A percentile compares a stretch with the other conserved stretches of the same genome.
These are phyloP conservation scores for Laspeyria flexula DNA, from an alignment of 2,888 invertebrate genomes.

Conservation along the genomic window DNA sequence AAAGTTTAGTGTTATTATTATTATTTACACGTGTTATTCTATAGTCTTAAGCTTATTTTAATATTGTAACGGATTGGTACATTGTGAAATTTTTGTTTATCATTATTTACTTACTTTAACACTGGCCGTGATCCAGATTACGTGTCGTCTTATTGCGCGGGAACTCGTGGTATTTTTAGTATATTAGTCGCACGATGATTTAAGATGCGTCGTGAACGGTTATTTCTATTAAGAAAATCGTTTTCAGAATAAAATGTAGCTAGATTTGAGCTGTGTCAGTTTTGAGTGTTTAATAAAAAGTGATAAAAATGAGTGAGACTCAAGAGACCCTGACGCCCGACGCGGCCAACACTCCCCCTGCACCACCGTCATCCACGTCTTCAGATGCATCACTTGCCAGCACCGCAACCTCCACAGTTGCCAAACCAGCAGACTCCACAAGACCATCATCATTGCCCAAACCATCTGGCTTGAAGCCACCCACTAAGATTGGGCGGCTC, in stretches of 20 bases:
- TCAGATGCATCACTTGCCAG: constrained; percentile 68
- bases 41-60: constrained; percentile 18
- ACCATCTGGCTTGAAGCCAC: constrained; percentile 88
- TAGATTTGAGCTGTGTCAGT: constrained; percentile 41
- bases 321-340: constrained; percentile 60
- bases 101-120: constrained; percentile 70
- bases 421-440: constrained; percentile 59
- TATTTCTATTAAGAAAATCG: constrained; percentile 44
- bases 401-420: constrained; percentile 61
- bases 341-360: constrained; percentile 51
- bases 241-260: constrained; percentile 55
- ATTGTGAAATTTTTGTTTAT: constrained; percentile 47
- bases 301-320: constrained; percentile 72
- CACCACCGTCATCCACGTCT: constrained; percentile 65
- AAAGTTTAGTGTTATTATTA: constrained; percentile 21
- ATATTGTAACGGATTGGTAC: constrained; percentile 25
- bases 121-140: constrained; percentile 85
- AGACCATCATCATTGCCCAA: constrained; percentile 79
- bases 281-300: constrained; percentile 50
- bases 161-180: constrained; percentile 83
- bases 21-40: constrained; percentile 32
- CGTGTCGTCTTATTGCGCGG: constrained; percentile 81
- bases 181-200: constrained; percentile 68
- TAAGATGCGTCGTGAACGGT: constrained; percentile 59
- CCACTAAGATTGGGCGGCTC: constrained; percentile 89